Evolutionary conservation across 2,113 vertebrate genomes (phyloP).

Genomic region (Tachuris rubrigastra): DNA sequence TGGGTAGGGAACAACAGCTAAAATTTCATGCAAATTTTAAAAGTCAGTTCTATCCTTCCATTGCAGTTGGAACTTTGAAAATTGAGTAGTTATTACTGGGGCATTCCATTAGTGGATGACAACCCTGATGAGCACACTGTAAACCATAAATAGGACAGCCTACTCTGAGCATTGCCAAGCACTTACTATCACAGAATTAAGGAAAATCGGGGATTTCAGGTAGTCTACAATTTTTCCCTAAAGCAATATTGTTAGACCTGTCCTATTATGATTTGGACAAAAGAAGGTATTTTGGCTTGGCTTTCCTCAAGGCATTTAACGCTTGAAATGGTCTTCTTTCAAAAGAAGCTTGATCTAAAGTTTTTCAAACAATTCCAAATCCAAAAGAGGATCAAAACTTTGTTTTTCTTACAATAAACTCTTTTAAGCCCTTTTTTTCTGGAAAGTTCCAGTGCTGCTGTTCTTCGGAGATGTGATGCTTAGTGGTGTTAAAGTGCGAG

Average conservation of each 20-base stretch:
- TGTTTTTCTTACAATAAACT: background rate
- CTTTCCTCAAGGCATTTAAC: background rate
- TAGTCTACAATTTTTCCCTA: background rate
- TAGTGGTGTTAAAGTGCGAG: accelerated
- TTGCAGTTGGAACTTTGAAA: background rate
- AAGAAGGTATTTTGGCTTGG: background rate
- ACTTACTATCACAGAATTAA: background rate
- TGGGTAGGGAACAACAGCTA: background rate
- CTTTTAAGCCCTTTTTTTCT: background rate
- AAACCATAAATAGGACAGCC: background rate
- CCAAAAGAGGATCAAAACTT: background rate
- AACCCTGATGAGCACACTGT: background rate
- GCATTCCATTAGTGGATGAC: background rate
- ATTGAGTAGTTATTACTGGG: background rate
- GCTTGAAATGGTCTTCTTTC: background rate
- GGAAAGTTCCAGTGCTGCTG: background rate
- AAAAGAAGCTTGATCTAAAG: background rate
- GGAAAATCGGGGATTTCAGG: background rate
- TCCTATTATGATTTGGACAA: background rate
- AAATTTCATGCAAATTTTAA: background rate
- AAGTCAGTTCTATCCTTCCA: background rate
- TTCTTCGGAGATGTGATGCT: background rate
- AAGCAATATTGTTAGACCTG: background rate
- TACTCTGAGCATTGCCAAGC: background rate
- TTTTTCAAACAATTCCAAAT: background rate